phyloP scores from a whole-genome alignment of 2,113 vertebrate species.

The Kobus ellipsiprymnus region DNA sequence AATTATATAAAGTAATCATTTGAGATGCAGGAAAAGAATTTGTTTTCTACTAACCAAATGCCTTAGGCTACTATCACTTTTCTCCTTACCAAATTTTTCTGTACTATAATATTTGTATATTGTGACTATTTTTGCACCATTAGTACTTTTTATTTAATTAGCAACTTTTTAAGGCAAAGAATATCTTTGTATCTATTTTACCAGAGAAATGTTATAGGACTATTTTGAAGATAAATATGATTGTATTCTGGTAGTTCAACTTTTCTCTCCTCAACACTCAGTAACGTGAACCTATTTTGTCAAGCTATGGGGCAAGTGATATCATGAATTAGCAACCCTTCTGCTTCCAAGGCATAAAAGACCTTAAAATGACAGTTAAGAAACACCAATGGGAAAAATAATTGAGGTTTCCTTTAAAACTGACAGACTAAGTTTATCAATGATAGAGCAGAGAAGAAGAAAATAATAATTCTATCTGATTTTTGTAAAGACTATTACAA shows the following conservation, averaged over 20 bases:
- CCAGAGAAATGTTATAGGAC: not conserved
- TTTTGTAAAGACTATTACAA: not conserved
- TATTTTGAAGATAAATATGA: not conserved
- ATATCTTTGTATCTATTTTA: not conserved
- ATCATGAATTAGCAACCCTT: not conserved
- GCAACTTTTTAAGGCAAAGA: not conserved
- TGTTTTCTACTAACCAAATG: not conserved
- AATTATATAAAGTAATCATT: slow-evolving; percentile 31
- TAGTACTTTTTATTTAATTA: not conserved
- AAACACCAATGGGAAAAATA: not conserved
- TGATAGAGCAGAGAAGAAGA: not conserved
- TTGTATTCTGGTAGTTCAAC: not conserved
- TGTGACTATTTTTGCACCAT: not conserved
- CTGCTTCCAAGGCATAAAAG: not conserved
- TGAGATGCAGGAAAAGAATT: not conserved
- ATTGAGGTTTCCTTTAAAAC: not conserved
- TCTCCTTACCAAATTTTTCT: not conserved
- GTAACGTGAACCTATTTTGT: not conserved
- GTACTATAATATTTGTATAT: not conserved
- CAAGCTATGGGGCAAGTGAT: not conserved
- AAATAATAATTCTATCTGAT: not conserved
- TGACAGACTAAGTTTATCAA: not conserved
- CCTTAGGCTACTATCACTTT: not conserved
- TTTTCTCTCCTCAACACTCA: not conserved
- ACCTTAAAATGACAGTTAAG: not conserved